These are phyloP conservation scores for Rutpela maculata DNA, from an alignment of 2,888 invertebrate species.

Conservation along the genomic window DNA sequence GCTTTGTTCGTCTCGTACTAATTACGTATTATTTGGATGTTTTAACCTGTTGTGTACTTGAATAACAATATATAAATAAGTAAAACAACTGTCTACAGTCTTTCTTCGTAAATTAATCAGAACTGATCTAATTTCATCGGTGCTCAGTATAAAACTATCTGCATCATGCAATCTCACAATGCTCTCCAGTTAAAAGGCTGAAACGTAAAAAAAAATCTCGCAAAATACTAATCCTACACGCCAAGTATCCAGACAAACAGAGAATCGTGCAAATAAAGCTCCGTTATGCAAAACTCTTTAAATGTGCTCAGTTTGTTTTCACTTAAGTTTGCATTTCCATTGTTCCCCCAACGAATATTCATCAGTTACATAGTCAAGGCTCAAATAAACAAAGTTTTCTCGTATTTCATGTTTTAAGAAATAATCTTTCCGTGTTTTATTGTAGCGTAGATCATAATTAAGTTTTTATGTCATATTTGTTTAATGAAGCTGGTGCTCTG, in stretches of 20 bases:
- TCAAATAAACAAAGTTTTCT: conserved; percentile 15
- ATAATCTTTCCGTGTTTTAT: not conserved
- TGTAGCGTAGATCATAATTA: conserved; percentile 3
- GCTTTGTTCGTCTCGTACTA: too few species aligned
- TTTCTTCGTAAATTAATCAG: too few species aligned
- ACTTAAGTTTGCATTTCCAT: conserved; percentile 7
- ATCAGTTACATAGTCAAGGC: conserved; percentile 9
- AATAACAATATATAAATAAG: too few species aligned
- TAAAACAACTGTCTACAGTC: too few species aligned
- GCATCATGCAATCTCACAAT: not conserved
- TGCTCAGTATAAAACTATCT: not conserved
- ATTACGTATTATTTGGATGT: too few species aligned
- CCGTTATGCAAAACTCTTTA: conserved; percentile 7
- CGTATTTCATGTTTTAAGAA: not conserved
- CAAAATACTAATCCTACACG: not conserved
- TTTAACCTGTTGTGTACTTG: too few species aligned
- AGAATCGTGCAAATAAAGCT: not conserved
- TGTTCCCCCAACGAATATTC: conserved; percentile 1
- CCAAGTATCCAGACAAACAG: not conserved
- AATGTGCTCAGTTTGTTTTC: conserved; percentile 6
- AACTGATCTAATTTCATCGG: too few species aligned
- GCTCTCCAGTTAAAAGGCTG: not conserved
- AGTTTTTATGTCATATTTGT: conserved; percentile 7
- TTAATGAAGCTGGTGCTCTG: not conserved
- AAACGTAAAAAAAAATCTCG: not conserved